Evolutionary conservation across 2,888 invertebrate genomes (phyloP), one percentile per base, ranked within the genome.

Genomic region (Sesia apiformis): DNA sequence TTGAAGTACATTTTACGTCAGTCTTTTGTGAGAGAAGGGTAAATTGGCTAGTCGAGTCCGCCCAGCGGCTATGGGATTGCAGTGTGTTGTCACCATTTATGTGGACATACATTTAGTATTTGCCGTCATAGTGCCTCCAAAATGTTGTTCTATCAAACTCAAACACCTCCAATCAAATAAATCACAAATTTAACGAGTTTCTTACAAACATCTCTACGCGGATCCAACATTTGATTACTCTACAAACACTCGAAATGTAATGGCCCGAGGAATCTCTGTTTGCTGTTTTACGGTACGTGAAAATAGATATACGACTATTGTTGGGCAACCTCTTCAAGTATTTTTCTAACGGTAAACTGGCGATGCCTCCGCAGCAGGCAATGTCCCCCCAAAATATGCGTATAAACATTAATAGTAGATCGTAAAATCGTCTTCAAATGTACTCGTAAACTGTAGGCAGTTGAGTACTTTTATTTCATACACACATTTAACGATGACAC

Each of bases 191-290:
- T 81, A 81, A 85, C 79, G 81, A 84, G 80, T 72, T 78, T 75
- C 73, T 69, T 69, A 77, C 81, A 84, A 85, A 84, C 79, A 84
- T 82, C 79, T 76, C 80, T 74, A 73, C 66, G 71, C 70, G 70
- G 65, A 69, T 71, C 66, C 66, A 65, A 64, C 75, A 73, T 83
- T 82, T 78, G 78, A 77, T 78, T 84, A 84, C 84, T 84, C 81
- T 77, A 79, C 84, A 85, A 87, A 85, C 82, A 86, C 84, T 86
- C 64, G 56, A 72, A 63, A 70, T 66, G 81, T 87, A 88, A 87
- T 87, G 85, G 87, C 71, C 79, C 84, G 72, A 78, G 70, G 73
- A 70, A 75, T 74, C 52, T 70, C 58, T 81, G 80, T 82, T 83
- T 81, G 74, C 76, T 72, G 71, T 81, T 78, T 74, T 76, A 78